Conservation (phyloP, 37 sponge, comb jelly and placozoan genomes). For the Geodia barretti region DNA sequence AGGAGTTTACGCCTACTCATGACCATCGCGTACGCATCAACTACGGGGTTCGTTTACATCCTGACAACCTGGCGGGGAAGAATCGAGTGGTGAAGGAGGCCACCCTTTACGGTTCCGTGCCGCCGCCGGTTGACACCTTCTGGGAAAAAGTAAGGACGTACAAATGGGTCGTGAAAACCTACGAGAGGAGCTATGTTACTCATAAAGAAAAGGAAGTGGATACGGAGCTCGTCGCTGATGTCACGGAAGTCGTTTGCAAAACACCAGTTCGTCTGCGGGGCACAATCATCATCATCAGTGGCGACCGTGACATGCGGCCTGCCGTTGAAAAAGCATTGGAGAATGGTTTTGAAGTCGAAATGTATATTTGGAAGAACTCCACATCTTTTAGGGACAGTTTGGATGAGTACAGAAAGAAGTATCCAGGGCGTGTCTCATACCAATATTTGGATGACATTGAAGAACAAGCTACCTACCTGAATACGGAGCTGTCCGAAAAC, state of each 20-base stretch:
- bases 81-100: constrained; percentile 7
- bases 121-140: constrained; percentile 26
- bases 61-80: constrained; percentile 21
- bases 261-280: constrained; percentile 2
- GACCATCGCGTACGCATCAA: constrained; percentile 39
- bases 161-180: constrained; percentile 17
- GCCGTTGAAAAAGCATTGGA: constrained; percentile 21
- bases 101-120: constrained; percentile 44
- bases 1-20: background rate
- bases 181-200: constrained; percentile 11
- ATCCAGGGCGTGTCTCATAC: background rate
- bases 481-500: background rate
- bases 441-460: background rate
- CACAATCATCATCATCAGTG: constrained; percentile 34
- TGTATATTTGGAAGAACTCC: constrained; percentile 40
- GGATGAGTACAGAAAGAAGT: background rate
- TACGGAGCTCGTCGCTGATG: constrained; percentile 21
- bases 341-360: constrained; percentile 33
- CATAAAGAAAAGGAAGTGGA: constrained; percentile 50
- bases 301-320: constrained; percentile 30
- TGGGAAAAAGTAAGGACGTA: constrained; percentile 31
- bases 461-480: background rate
- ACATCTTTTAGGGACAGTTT: constrained; percentile 23
- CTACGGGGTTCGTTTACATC: constrained; percentile 22
- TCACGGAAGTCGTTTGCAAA: constrained; percentile 16